phyloP scores from a whole-genome alignment of 2,888 invertebrate species.

The Tetramorium bicarinatum region DNA sequence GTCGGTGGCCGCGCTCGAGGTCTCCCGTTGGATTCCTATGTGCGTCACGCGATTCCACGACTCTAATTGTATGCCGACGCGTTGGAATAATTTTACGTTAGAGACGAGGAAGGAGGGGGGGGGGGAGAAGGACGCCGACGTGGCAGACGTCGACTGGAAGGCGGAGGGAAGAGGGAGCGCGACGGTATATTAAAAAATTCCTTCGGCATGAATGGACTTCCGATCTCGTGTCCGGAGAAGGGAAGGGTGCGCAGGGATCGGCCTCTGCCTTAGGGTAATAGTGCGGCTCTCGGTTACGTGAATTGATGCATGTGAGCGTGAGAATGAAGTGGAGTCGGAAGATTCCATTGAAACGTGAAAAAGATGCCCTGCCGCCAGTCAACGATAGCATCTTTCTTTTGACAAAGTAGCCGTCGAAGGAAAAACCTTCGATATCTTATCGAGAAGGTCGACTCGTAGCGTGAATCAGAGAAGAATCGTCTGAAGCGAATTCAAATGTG shows the following conservation, averaged over 20 bases:
- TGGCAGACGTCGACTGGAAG: constrained; percentile 15
- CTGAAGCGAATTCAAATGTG: not conserved
- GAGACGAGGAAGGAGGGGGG: constrained; percentile 14
- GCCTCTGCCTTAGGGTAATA: too few relatives aligned
- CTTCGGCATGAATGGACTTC: constrained; percentile 33
- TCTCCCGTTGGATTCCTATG: constrained; percentile 81
- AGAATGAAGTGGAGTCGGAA: not conserved
- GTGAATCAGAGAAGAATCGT: not conserved
- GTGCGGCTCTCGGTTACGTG: not conserved
- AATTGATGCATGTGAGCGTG: not conserved
- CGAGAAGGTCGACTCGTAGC: not conserved
- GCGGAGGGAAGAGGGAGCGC: not conserved
- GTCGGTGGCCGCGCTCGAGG: constrained; percentile 84
- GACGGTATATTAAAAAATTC: constrained; percentile 46
- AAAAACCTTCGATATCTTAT: not conserved
- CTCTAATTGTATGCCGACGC: constrained; percentile 58
- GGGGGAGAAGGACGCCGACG: constrained; percentile 41
- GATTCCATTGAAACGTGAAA: not conserved
- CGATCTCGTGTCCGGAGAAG: not conserved
- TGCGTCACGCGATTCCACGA: constrained; percentile 78
- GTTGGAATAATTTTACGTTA: constrained; percentile 66
- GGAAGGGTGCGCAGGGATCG: not conserved
- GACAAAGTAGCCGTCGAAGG: not conserved
- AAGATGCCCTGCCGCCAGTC: not conserved
- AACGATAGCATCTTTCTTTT: not conserved